Evolutionary conservation across 2,888 invertebrate species (phyloP).

Genomic region (Acholoe squamosa): DNA sequence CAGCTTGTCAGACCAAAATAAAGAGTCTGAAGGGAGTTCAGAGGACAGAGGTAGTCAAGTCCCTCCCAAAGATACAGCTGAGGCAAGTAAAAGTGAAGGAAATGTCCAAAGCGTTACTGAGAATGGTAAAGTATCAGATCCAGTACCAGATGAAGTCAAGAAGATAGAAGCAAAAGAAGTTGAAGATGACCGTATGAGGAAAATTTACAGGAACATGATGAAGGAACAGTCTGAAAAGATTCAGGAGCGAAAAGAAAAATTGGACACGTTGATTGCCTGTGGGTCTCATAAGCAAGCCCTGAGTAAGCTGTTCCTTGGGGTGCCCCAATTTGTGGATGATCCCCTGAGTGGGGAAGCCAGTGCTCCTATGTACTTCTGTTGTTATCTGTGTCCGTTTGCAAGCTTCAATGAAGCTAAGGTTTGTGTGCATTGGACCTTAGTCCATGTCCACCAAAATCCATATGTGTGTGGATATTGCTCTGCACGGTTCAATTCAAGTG

Average conservation of each 20-base stretch:
- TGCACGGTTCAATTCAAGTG: slow-evolving; percentile 63
- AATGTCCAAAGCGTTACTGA: too few relatives aligned
- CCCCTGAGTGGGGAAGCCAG: slow-evolving; percentile 8
- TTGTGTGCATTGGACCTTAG: slow-evolving; percentile 65
- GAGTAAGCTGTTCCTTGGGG: background rate
- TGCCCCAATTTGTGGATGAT: slow-evolving; percentile 50
- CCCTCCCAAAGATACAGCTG: too few relatives aligned
- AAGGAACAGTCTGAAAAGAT: slow-evolving; percentile 4
- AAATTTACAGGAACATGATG: background rate
- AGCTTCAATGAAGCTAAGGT: slow-evolving; percentile 63
- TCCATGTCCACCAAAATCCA: slow-evolving; percentile 64
- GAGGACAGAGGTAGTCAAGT: too few relatives aligned
- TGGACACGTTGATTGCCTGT: background rate
- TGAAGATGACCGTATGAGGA: background rate
- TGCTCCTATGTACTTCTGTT: slow-evolving; percentile 60
- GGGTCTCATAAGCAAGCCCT: background rate
- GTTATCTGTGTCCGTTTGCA: slow-evolving; percentile 66
- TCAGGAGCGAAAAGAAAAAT: background rate
- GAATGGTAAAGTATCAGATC: background rate
- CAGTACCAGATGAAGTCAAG: background rate
- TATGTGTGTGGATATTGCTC: slow-evolving; percentile 66
- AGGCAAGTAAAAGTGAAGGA: too few relatives aligned
- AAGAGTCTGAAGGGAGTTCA: too few relatives aligned
- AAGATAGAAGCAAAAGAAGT: background rate
- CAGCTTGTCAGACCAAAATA: too few relatives aligned